These are phyloP conservation scores for Dorcus parallelipipedus DNA, from an alignment of 2,888 invertebrate genomes.

Conservation along the genomic window DNA sequence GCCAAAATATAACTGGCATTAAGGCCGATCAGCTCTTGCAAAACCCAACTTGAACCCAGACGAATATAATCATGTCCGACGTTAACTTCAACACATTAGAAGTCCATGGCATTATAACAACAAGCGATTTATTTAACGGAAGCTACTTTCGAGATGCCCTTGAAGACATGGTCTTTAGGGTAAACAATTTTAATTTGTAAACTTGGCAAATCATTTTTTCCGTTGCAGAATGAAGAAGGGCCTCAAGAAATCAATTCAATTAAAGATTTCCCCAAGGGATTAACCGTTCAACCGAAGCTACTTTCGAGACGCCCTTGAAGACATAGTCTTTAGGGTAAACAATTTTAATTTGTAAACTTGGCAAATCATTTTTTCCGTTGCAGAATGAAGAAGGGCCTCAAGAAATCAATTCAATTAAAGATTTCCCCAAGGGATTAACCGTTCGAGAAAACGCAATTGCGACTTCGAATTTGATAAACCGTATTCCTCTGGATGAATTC, in stretches of 20 bases:
- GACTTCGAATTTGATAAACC: conserved; percentile 47
- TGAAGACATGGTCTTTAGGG: conserved; percentile 50
- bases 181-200: neutral
- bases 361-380: neutral
- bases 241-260: conserved; percentile 44
- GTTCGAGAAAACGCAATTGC: conserved; percentile 47
- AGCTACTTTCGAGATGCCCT: conserved; percentile 44
- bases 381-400: conserved; percentile 34
- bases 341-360: too few relatives aligned
- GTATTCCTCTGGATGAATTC: conserved; percentile 48
- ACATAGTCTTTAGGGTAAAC: too few relatives aligned
- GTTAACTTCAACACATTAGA: conserved; percentile 52
- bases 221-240: conserved; percentile 31
- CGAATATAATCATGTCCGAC: conserved; percentile 43
- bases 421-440: conserved; percentile 45
- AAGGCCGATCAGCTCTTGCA: conserved; percentile 45
- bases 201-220: too few relatives aligned
- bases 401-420: conserved; percentile 50
- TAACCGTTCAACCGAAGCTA: too few relatives aligned
- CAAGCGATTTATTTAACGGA: conserved; percentile 49
- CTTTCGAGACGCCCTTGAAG: too few relatives aligned
- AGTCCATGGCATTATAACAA: conserved; percentile 51
- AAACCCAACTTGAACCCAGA: conserved; percentile 51
- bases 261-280: conserved; percentile 49
- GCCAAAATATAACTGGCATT: conserved; percentile 50